Evolutionary conservation across 2,797 vertebrate species (phyloP), one percentile per base, ranked within the genome.

Genomic region (Carcharodon carcharias): DNA sequence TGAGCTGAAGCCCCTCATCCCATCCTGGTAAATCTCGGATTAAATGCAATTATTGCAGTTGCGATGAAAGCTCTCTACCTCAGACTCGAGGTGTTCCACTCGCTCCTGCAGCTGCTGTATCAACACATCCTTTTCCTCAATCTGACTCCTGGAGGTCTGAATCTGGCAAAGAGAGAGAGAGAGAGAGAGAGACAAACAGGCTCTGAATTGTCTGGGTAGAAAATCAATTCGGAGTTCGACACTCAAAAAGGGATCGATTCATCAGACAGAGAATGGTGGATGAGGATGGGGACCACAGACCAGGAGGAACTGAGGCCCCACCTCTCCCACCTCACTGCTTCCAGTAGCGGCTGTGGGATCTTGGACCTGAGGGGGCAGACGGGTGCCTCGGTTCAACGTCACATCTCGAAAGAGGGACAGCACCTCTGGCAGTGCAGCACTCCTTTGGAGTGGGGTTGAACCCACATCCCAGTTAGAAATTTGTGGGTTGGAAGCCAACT

Each of bases 31-130:
- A 45, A 21, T 40, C 16, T 61, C 0, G 21, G n/a, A 58, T 61
- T 31, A 35, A 61, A 94, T 9, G 0, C 1, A 58, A 12, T 63
- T 16, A 0, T 28, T 28, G 61, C 2, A 18, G 6, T 26, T 28
- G 31, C 61, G 82, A 23, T 28, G 1, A 50, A 35, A 21, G 18
- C 26, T 97, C 69, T 91, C 26, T 71, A 99, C 99, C 99, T 99
- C 99, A 0, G 99, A 98, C 96, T 99, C 98, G 97, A 99, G 97
- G 96, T 98, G 99, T 0, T 99, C 98, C 0, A 99, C 98, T 71
- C 98, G 98, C 97, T 99, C 99, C 97, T 99, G 98, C 96, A 99
- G 98, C 96, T 99, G 98, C 96, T 98, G 98, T 97, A 99, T 99
- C 88, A 97, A 96, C 0, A 97, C 96, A 1, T 99, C 99, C 91